Evolutionary conservation across 2,797 vertebrate genomes (phyloP), one percentile per base, ranked within the genome.

Genomic region (Poliocrania exsul): DNA sequence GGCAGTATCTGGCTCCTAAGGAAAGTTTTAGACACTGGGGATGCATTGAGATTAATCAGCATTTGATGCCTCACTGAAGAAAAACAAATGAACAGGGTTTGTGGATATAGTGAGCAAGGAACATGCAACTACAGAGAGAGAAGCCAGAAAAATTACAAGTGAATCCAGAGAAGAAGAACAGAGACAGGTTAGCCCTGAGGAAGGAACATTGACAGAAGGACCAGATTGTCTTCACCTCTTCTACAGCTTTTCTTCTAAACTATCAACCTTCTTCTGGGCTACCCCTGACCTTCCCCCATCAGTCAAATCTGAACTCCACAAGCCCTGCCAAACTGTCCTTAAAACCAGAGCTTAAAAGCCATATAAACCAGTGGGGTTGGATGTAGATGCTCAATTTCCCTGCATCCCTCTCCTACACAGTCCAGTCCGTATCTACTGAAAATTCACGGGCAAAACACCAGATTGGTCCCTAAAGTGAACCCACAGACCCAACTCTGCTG

Each of bases 31-130:
- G 85, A 86, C 3, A 11, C 49, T 73, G 33, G 40, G 33, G 58
- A 86, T 47, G 58, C 54, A 72, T 3, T 79, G 82, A 86, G 62
- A 93, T 94, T 89, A 90, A 91, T 81, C 69, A 85, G 61, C 8
- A 74, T 81, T 81, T 81, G 81, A 93, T 75, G 87, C 75, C 33
- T 78, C 61, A 13, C 47, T 71, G 75, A 14, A 92, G 72, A 67
- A 90, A 88, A 93, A 89, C 86, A 91, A 92, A 75, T 12, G 65
- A 85, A 47, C 13, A 14, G 33, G 13, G 54, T 64, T 81, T 92
- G 87, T 88, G 62, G 73, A 90, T 66, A 85, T 11, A 74, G 33
- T 40, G 16, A 72, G 62, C 13, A 58, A 86, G 75, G 51, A 73
- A 85, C 65, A n/a, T 5, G 9, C 13, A 51, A 57, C 18, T n/a